phyloP scores from a whole-genome alignment of 1,140 invertebrate species.

The Drosophila sp. region DNA sequence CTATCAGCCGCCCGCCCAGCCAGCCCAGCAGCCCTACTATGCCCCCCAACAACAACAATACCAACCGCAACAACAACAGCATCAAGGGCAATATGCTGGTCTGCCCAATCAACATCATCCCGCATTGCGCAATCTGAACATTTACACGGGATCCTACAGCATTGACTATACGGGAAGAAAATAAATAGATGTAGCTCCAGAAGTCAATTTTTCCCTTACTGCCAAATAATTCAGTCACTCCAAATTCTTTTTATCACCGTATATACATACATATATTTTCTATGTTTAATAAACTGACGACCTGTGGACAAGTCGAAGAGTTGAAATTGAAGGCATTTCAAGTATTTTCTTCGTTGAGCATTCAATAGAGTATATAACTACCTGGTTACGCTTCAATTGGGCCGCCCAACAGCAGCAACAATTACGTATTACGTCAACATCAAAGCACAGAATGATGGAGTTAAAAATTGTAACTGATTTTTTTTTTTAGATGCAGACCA shows the following conservation, averaged over 20 bases:
- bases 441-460: constrained; percentile 66
- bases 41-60: constrained; percentile 56
- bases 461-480: constrained; percentile 54
- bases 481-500: constrained; percentile 29
- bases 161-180: constrained; percentile 81
- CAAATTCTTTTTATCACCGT: constrained; percentile 39
- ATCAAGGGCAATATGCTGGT: constrained; percentile 52
- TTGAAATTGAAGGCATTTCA: constrained; percentile 39
- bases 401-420: constrained; percentile 25
- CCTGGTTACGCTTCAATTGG: constrained; percentile 67
- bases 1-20: constrained; percentile 76
- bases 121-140: constrained; percentile 70
- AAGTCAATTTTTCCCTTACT: constrained; percentile 69
- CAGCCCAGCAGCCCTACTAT: constrained; percentile 61
- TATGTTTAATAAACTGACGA: constrained; percentile 54
- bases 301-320: constrained; percentile 39
- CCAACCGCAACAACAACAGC: constrained; percentile 47
- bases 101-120: constrained; percentile 75
- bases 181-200: constrained; percentile 59
- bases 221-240: constrained; percentile 77
- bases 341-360: constrained; percentile 39
- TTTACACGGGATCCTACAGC: constrained; percentile 80
- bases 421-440: constrained; percentile 18
- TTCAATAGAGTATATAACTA: constrained; percentile 39
- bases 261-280: constrained; percentile 40